Evolutionary conservation across 2,888 invertebrate species (phyloP).

Genomic region (Phortica okadai): DNA sequence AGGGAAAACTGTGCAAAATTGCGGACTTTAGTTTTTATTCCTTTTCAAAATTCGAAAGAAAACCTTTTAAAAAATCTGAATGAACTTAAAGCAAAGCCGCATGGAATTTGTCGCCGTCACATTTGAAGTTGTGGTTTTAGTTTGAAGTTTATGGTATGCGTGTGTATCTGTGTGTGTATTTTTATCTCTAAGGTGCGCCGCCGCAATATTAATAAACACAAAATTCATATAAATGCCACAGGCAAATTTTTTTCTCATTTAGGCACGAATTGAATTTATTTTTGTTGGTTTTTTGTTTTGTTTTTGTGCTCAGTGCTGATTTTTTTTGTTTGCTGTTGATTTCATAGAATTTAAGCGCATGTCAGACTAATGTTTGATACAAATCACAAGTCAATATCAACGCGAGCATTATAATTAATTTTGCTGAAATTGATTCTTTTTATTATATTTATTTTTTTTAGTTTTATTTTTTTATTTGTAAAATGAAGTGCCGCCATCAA

Average conservation of each 20-base stretch:
- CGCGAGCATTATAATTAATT: not conserved
- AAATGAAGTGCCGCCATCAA: constrained; percentile 15
- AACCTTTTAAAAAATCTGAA: not conserved
- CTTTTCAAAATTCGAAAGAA: not conserved
- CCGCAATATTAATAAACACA: constrained; percentile 3
- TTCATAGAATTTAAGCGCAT: not conserved
- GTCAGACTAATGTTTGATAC: constrained; percentile 7
- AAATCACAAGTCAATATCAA: not conserved
- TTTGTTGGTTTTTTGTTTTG: not conserved
- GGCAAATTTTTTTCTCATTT: constrained; percentile 20
- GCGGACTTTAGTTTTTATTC: no score
- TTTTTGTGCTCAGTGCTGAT: no score
- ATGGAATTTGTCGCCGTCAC: not conserved
- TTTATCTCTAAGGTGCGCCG: constrained; percentile 12
- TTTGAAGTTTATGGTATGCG: not conserved
- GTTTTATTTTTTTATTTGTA: constrained; percentile 17
- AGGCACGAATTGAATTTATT: not conserved
- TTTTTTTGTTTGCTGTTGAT: constrained; percentile 11
- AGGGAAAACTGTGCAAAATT: no score
- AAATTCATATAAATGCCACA: constrained; percentile 20
- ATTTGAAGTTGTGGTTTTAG: not conserved
- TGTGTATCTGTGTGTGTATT: not conserved
- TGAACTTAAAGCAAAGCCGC: not conserved
- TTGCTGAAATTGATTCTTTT: constrained; percentile 34
- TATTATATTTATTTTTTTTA: constrained; percentile 37